These are phyloP conservation scores for Epizoanthus illoricatus DNA, from an alignment of 92 coral and sea anemone genomes.

Conservation along the genomic window DNA sequence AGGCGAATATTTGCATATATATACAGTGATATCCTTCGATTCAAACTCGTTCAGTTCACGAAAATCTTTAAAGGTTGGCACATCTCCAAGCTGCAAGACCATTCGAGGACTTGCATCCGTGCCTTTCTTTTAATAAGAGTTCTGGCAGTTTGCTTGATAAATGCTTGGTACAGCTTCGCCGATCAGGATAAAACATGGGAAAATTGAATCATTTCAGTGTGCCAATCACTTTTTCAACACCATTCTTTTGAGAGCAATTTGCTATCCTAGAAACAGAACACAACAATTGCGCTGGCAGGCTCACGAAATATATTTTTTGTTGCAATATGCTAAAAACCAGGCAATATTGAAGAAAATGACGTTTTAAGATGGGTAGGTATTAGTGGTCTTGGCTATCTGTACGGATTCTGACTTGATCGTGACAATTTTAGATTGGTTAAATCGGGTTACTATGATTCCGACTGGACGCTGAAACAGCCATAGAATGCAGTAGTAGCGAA, in stretches of 20 bases:
- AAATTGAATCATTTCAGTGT: not conserved
- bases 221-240: not conserved
- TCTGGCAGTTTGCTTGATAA: not conserved
- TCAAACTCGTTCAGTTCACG: not conserved
- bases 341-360: not conserved
- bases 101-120: no score
- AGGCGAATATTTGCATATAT: not conserved
- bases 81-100: not conserved
- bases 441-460: conserved; percentile 33
- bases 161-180: not conserved
- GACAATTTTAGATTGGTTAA: not conserved
- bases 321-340: not conserved
- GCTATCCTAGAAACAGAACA: conserved; percentile 55
- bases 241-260: conserved; percentile 52
- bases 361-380: not conserved
- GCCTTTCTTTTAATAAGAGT: not conserved
- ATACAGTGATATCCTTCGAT: not conserved
- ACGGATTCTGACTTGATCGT: not conserved
- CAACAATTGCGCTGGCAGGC: not conserved
- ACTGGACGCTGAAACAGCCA: conserved; percentile 17
- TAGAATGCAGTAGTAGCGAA: conserved; percentile 13
- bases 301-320: not conserved
- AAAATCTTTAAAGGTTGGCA: not conserved
- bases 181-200: not conserved
- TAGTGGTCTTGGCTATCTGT: not conserved